phyloP scores from a whole-genome alignment of 30 jellyfish, hydroid and myxozoan genomes.

The Aurelia sp. region DNA sequence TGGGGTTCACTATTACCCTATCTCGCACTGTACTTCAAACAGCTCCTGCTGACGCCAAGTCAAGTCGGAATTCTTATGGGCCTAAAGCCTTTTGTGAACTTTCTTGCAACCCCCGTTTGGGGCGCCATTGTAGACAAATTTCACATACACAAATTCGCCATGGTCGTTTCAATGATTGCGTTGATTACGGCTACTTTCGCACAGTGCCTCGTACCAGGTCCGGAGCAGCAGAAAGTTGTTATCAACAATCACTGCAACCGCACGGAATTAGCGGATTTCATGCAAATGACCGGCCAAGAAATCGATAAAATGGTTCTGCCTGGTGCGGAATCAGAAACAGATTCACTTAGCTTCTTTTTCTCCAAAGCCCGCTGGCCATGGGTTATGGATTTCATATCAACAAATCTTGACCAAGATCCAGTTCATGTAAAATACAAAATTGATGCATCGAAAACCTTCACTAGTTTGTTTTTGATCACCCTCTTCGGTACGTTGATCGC shows the following conservation, averaged over 20 bases:
- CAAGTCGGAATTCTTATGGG: slow-evolving; percentile 98
- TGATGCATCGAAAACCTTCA: slow-evolving; percentile 94
- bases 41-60: slow-evolving; percentile 90
- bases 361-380: slow-evolving; percentile 97
- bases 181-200: slow-evolving; percentile 84
- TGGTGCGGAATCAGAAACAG: slow-evolving; percentile 65
- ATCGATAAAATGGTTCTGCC: slow-evolving; percentile 91
- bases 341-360: slow-evolving; percentile 79
- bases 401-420: slow-evolving; percentile 79
- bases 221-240: slow-evolving; percentile 88
- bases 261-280: slow-evolving; percentile 92
- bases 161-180: slow-evolving; percentile 85
- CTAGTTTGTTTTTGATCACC: slow-evolving; percentile 90
- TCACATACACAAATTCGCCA: slow-evolving; percentile 76
- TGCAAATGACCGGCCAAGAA: slow-evolving; percentile 90
- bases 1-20: slow-evolving; percentile 96
- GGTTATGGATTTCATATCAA: slow-evolving; percentile 92
- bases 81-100: slow-evolving; percentile 89
- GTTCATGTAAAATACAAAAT: slow-evolving; percentile 76
- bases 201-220: slow-evolving; percentile 93
- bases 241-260: slow-evolving; percentile 91
- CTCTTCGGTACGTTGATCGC: slow-evolving; percentile 96
- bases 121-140: slow-evolving; percentile 93
- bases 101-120: slow-evolving; percentile 96
- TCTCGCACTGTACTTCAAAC: slow-evolving; percentile 93